Evolutionary conservation across 2,113 vertebrate species (phyloP).

Genomic region (Clupea harengus): DNA sequence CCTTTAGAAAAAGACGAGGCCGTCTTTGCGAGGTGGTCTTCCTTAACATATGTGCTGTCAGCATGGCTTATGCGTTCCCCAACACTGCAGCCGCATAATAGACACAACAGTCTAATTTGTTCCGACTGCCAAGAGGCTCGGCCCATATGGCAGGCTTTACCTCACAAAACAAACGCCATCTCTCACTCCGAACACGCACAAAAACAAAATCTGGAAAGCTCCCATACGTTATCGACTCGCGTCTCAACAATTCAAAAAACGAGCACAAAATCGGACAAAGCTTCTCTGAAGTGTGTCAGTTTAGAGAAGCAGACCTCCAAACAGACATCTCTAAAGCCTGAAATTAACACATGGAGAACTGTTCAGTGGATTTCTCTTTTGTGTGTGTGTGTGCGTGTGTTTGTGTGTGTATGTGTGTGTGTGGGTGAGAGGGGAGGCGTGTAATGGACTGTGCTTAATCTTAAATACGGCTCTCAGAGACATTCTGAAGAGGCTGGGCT

Average conservation of each 20-base stretch:
- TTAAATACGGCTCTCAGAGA: not conserved
- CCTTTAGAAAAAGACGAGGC: not conserved
- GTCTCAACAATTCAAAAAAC: not conserved
- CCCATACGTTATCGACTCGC: not conserved
- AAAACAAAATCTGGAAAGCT: not conserved
- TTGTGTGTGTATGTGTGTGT: not conserved
- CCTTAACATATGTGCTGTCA: slow-evolving; percentile 36
- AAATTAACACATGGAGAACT: not conserved
- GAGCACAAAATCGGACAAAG: not conserved
- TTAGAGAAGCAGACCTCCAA: not conserved
- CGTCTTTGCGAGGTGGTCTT: not conserved
- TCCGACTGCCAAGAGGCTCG: slow-evolving; percentile 42
- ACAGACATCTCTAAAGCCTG: not conserved
- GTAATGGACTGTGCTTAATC: not conserved
- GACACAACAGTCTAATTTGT: slow-evolving; percentile 48
- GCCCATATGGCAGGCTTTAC: slow-evolving; percentile 50
- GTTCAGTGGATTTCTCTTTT: not conserved
- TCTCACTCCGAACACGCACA: not conserved
- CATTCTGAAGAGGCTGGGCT: not conserved
- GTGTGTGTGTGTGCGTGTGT: not conserved
- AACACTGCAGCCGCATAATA: slow-evolving; percentile 27
- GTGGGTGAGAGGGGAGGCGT: not conserved
- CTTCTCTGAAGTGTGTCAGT: not conserved
- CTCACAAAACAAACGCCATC: slow-evolving; percentile 44
- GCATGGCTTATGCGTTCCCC: slow-evolving; percentile 16